Evolutionary conservation across 2,113 vertebrate genomes (phyloP).

Genomic region (Pelvicachromis taeniatus): DNA sequence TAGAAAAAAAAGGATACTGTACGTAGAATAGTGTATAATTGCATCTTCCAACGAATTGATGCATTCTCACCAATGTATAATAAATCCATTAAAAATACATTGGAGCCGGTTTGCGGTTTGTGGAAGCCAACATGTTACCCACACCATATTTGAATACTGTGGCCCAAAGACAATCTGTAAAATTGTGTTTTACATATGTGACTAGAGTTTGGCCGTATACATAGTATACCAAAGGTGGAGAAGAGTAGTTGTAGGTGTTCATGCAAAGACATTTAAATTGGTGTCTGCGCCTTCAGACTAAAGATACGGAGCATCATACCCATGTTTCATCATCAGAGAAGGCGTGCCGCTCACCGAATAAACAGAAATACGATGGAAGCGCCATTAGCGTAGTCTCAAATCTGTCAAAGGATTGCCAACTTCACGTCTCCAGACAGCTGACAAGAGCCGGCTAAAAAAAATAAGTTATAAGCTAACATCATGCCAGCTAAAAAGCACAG

Average conservation of each 20-base stretch:
- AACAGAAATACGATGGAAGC: accelerated
- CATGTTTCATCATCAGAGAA: accelerated
- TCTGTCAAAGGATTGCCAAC: not conserved
- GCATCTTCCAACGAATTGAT: not conserved
- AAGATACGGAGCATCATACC: not conserved
- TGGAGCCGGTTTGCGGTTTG: not conserved
- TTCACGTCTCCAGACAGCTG: accelerated
- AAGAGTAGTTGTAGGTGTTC: not conserved
- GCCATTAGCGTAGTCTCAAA: accelerated
- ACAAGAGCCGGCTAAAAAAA: not conserved
- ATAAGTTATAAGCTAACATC: not conserved
- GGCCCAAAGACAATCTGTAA: not conserved
- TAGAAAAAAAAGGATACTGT: not conserved
- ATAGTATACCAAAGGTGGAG: accelerated
- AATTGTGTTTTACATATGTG: not conserved
- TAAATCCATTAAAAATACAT: accelerated
- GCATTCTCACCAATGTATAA: not conserved
- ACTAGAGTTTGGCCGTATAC: accelerated
- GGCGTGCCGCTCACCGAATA: not conserved
- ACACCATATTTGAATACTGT: accelerated
- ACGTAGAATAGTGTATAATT: not conserved
- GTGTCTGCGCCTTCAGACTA: not conserved
- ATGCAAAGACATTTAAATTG: not conserved
- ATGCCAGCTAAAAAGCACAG: not conserved
- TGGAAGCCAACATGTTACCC: not conserved